phyloP scores from a whole-genome alignment of 2,113 vertebrate genomes.

The Tenebrosternarchus preto region DNA sequence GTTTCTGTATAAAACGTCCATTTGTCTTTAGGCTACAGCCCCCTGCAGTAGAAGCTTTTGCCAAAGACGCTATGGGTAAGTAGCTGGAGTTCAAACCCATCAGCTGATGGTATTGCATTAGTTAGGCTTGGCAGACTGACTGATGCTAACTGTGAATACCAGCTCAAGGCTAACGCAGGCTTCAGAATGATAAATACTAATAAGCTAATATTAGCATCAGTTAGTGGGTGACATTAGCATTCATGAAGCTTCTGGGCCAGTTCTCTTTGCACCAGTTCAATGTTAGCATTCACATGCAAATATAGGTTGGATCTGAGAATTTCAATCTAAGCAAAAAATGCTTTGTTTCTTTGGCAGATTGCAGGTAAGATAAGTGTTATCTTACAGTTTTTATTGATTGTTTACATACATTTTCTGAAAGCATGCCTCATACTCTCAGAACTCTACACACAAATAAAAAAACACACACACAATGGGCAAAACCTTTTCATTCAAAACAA shows the following conservation, averaged over 20 bases:
- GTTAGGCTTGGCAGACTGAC: too few relatives aligned
- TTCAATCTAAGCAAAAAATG: not conserved
- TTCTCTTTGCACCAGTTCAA: not conserved
- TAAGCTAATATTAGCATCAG: not conserved
- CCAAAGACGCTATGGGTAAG: not conserved
- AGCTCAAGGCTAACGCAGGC: too few relatives aligned
- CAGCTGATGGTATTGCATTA: not conserved
- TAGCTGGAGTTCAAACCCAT: too few relatives aligned
- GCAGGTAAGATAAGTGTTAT: conserved; percentile 13
- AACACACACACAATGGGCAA: too few relatives aligned
- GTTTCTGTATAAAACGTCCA: not conserved
- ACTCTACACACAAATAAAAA: too few relatives aligned
- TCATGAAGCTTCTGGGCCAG: not conserved
- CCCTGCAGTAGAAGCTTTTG: not conserved
- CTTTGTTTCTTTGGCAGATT: too few relatives aligned
- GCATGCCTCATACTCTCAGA: too few relatives aligned
- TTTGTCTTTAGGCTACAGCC: not conserved
- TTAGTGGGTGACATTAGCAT: not conserved
- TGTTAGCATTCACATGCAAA: not conserved
- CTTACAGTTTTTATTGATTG: not conserved
- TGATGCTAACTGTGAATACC: too few relatives aligned
- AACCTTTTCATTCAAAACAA: too few relatives aligned
- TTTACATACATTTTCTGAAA: too few relatives aligned
- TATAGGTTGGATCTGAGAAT: too few relatives aligned
- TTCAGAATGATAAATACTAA: too few relatives aligned